Evolutionary conservation across 2,113 vertebrate genomes (phyloP).

Genomic region (Microcebus tavaratra): DNA sequence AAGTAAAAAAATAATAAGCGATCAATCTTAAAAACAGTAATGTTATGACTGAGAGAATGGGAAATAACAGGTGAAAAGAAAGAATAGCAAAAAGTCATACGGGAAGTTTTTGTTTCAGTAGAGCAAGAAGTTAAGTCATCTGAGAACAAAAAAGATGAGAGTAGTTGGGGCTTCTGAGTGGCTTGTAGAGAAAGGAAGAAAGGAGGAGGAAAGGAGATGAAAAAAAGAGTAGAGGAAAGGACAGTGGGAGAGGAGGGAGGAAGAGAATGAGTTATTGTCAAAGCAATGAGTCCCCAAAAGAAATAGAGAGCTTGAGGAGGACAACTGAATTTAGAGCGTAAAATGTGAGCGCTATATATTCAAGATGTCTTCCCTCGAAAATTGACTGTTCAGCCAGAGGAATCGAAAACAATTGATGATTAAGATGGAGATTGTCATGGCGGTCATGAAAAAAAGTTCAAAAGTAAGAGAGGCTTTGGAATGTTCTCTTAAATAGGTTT

Average conservation of each 20-base stretch:
- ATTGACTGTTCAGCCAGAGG: not conserved
- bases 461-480: not conserved
- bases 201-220: not conserved
- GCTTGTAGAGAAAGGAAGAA: not conserved
- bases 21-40: not conserved
- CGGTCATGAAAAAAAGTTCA: conserved; percentile 9
- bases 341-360: not conserved
- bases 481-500: not conserved
- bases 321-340: not conserved
- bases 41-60: not conserved
- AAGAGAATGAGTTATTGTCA: not conserved
- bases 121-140: not conserved
- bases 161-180: not conserved
- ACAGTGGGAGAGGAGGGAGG: not conserved
- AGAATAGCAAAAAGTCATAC: not conserved
- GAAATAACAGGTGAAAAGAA: not conserved
- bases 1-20: not conserved
- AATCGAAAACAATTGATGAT: not conserved
- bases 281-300: not conserved
- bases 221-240: not conserved
- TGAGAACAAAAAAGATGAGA: not conserved
- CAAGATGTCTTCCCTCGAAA: not conserved
- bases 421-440: not conserved
- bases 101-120: not conserved
- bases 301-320: not conserved